A percentile compares a stretch with the other conserved stretches of the same genome.
These are phyloP conservation scores for Neuroscelio doddi DNA, from an alignment of 2,888 invertebrate genomes.

Conservation along the genomic window DNA sequence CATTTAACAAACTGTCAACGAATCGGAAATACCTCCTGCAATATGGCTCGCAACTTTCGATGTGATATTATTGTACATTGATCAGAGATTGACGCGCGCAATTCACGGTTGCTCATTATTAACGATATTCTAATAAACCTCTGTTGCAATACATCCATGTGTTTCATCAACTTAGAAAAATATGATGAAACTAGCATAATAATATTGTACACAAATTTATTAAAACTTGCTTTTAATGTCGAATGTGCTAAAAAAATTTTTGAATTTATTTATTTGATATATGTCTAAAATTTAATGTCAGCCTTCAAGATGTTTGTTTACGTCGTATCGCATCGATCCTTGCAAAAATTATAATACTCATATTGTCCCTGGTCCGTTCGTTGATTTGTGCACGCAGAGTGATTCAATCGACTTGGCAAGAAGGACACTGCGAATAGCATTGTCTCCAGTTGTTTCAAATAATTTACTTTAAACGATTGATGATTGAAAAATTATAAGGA, in stretches of 20 bases:
- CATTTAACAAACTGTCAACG: background rate
- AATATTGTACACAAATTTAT: background rate
- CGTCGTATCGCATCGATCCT: conserved; percentile 9
- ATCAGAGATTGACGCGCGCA: conserved; percentile 24
- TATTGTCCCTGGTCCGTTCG: conserved; percentile 15
- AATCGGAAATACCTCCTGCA: conserved; percentile 1
- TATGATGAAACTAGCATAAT: too few relatives aligned
- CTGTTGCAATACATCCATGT: background rate
- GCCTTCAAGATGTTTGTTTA: conserved; percentile 8
- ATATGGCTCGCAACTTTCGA: conserved; percentile 13
- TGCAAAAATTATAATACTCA: conserved; percentile 12
- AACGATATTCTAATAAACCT: conserved; percentile 24
- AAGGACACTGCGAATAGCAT: conserved; percentile 5
- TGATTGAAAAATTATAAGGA: too few relatives aligned
- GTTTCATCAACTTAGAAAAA: too few relatives aligned
- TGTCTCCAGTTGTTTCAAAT: too few relatives aligned
- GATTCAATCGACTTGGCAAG: conserved; percentile 15
- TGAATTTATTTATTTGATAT: background rate
- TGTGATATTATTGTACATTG: conserved; percentile 27
- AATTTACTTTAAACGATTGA: too few relatives aligned
- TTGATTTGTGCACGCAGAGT: conserved; percentile 10
- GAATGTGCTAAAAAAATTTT: background rate
- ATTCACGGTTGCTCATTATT: conserved; percentile 31
- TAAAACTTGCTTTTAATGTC: background rate
- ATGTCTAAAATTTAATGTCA: background rate